Evolutionary conservation across 2,888 invertebrate genomes (phyloP).

Genomic region (Leptinotarsa juncta): DNA sequence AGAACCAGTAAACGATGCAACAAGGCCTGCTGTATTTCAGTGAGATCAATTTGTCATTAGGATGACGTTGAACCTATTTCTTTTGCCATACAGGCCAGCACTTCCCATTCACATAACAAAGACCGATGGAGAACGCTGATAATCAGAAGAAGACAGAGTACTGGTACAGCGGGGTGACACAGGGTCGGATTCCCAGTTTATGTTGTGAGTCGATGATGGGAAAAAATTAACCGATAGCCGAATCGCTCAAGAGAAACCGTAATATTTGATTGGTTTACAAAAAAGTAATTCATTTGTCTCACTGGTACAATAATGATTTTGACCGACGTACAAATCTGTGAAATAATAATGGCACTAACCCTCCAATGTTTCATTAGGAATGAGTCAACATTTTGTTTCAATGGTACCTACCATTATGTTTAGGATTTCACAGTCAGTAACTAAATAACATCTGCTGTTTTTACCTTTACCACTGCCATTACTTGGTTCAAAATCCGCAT

Average conservation of each 20-base stretch:
- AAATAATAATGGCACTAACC: no score
- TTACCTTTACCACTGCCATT: no score
- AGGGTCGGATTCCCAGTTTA: constrained; percentile 27
- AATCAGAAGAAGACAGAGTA: constrained; percentile 32
- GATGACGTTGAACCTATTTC: constrained; percentile 36
- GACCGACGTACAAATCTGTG: no score
- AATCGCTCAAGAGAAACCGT: background rate
- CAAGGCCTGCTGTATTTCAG: constrained; percentile 19
- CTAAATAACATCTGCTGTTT: no score
- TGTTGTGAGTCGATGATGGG: background rate
- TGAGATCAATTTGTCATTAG: constrained; percentile 31
- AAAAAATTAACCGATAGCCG: background rate
- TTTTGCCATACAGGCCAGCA: constrained; percentile 31
- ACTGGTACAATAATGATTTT: no score
- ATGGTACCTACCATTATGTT: no score
- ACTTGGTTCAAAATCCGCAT: no score
- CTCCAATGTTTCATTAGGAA: no score
- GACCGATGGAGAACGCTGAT: constrained; percentile 33
- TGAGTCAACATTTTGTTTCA: no score
- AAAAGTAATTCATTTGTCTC: background rate
- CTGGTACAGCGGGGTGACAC: constrained; percentile 27
- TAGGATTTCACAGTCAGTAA: no score
- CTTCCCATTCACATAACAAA: constrained; percentile 42
- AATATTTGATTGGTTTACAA: background rate
- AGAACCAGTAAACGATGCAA: background rate